These are phyloP conservation scores for Macaria liturata DNA, from an alignment of 2,888 invertebrate species.

Conservation along the genomic window DNA sequence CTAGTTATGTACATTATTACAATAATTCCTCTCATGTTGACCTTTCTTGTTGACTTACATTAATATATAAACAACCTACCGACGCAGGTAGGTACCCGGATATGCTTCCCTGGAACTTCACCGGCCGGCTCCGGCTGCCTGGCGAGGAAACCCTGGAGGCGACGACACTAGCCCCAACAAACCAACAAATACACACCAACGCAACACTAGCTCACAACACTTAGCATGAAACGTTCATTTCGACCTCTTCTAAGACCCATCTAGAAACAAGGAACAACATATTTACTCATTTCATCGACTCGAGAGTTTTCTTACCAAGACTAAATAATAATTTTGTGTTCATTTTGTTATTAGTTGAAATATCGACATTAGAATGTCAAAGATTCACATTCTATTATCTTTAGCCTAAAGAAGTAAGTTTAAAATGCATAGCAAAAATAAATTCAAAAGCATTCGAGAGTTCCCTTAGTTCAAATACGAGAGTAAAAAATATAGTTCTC, in stretches of 20 bases:
- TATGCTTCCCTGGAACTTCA: constrained; percentile 55
- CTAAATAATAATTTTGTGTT: no score
- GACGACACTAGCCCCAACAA: no score
- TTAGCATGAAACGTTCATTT: no score
- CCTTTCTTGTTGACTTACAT: constrained; percentile 76
- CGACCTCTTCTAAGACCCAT: no score
- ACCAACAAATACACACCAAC: no score
- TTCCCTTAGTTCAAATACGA: constrained; percentile 51
- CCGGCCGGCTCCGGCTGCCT: no score
- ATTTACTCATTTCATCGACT: no score
- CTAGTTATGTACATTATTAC: constrained; percentile 73
- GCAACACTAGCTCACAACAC: no score
- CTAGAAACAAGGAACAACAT: no score
- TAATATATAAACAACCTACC: constrained; percentile 60
- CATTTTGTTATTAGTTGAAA: neutral
- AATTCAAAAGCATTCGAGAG: constrained; percentile 45
- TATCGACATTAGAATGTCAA: neutral
- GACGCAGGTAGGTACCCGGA: constrained; percentile 48
- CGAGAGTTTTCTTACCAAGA: no score
- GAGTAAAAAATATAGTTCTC: constrained; percentile 69
- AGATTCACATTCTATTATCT: constrained; percentile 39
- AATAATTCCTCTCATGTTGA: constrained; percentile 82
- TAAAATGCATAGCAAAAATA: constrained; percentile 73
- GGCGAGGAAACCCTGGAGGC: no score
- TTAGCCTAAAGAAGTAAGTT: constrained; percentile 45